Conservation (phyloP, 2,888 invertebrate genomes). For the Lagria hirta region DNA sequence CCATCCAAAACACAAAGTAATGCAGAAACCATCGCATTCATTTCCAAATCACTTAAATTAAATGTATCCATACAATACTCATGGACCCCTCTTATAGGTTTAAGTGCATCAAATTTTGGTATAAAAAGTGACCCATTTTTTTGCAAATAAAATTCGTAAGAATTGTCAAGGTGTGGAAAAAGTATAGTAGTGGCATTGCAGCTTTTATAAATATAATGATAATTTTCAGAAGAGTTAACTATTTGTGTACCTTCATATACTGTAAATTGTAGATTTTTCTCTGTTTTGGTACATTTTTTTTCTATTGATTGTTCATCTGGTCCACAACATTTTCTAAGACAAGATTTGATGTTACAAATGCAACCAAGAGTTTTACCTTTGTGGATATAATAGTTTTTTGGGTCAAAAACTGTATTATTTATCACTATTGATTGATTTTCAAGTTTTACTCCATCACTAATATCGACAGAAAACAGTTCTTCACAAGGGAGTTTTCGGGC, state of each 20-base stretch:
- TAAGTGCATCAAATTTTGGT: constrained; percentile 19
- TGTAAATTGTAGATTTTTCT: constrained; percentile 1
- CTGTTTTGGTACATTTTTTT: constrained; percentile 6
- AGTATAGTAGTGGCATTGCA: constrained; percentile 10
- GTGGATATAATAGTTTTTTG: constrained; percentile 7
- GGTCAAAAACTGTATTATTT: constrained; percentile 16
- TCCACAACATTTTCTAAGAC: constrained; percentile 15
- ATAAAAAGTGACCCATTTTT: constrained; percentile 27
- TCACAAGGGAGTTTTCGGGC: no score
- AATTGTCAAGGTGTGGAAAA: constrained; percentile 6
- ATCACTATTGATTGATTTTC: constrained; percentile 29
- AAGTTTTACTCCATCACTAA: constrained; percentile 14
- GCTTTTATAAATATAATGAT: constrained; percentile 8
- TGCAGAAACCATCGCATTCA: constrained; percentile 8
- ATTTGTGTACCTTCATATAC: constrained; percentile 1
- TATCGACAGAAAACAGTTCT: constrained; percentile 15
- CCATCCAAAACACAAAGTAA: constrained; percentile 3
- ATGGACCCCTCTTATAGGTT: constrained; percentile 13
- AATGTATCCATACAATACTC: constrained; percentile 31
- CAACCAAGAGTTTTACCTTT: constrained; percentile 10
- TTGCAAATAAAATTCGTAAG: constrained; percentile 29
- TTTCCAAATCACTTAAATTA: constrained; percentile 3
- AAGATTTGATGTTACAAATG: constrained; percentile 12
- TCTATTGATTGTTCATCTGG: constrained; percentile 3
- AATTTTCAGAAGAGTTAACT: constrained; percentile 1